Evolutionary conservation across 2,888 invertebrate species (phyloP), one percentile per base, ranked within the genome.

Genomic region (Drosophila peninsularis): DNA sequence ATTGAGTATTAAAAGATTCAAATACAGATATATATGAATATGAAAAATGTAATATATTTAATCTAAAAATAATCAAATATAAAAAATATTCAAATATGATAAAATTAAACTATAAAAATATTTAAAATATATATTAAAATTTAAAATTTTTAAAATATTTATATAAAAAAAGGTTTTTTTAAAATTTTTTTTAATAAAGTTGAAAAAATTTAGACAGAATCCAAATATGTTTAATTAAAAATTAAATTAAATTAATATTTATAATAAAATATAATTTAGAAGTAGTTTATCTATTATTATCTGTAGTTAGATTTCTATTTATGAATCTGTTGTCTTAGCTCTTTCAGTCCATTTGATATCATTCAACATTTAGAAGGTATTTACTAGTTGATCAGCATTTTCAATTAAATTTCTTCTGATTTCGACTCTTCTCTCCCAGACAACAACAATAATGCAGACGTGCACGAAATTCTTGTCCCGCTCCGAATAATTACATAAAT

Each of bases 401-500:
- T 4, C 14, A 17, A 14, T n/a, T 11, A 14, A 19, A 14, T 1
- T 21, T 13, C 2, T 44, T 54, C n/a, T 19, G 45, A 21, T 53
- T 53, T 62, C 39, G 41, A 37, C 19, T 52, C 24, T 45, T 3
- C 36, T 34, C 37, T 27, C 47, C 19, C 30, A 27, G 32, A 50
- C 39, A 50, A 65, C 39, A 54, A 53, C 32, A 56, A 62, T 44
- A 56, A 56, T 36, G 54, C 42, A 63, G 58, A 61, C 54, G 56
- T 50, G 77, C 80, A 84, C 88, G 85, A 82, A 82, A 84, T 84
- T 89, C 89, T 87, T 88, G 90, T 87, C 47, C 75, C 75, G 81
- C 85, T 76, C 74, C 70, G 88, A 82, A 90, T 90, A 90, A 90
- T 90, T 88, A 88, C 90, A 88, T 89, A 89, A 90, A 89, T 90